phyloP scores from a whole-genome alignment of 2,888 invertebrate species.

The Drosophila sordidapex region DNA sequence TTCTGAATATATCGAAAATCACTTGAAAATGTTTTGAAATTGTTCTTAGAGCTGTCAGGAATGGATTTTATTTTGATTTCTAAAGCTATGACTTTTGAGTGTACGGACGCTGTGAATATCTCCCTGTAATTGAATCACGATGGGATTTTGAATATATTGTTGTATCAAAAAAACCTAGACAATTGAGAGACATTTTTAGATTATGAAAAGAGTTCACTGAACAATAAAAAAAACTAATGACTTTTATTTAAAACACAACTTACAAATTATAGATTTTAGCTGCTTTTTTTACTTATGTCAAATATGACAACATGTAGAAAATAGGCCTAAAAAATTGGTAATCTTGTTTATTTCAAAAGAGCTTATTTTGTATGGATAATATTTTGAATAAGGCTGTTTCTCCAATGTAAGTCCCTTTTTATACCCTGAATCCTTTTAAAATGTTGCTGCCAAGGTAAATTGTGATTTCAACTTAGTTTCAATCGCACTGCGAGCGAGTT shows the following conservation, averaged over 20 bases:
- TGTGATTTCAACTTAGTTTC: not conserved
- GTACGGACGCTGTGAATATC: not conserved
- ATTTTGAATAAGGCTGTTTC: too few species aligned
- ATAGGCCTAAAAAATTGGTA: fast-evolving
- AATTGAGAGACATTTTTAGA: not conserved
- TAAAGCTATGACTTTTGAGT: not conserved
- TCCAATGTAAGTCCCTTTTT: not conserved
- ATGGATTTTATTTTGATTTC: not conserved
- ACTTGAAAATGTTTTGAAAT: not conserved
- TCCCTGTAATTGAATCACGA: not conserved
- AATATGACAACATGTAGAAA: not conserved
- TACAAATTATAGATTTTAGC: not conserved
- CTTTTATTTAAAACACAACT: not conserved
- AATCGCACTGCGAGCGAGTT: not conserved
- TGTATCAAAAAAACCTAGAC: not conserved
- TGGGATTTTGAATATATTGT: not conserved
- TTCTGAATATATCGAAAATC: not conserved
- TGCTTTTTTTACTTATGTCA: not conserved
- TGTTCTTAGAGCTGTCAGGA: not conserved
- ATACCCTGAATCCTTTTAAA: not conserved
- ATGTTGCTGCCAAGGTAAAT: not conserved
- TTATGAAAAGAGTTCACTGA: not conserved
- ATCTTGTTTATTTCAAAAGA: too few species aligned
- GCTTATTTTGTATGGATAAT: too few species aligned
- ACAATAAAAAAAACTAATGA: not conserved